Evolutionary conservation across 2,888 invertebrate species (phyloP).

Genomic region (Venustoraphidia nigricollis): DNA sequence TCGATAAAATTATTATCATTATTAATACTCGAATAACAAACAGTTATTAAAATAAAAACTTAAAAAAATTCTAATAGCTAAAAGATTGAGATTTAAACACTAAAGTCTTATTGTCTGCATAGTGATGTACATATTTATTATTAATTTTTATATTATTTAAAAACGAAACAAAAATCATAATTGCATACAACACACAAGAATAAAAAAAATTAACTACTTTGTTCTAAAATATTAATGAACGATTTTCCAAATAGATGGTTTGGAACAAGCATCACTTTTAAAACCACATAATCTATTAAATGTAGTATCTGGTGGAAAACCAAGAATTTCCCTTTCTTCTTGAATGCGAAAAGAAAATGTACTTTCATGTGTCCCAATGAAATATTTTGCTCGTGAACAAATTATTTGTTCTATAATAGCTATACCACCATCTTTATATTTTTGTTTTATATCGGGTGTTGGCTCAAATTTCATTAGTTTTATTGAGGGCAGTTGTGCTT

Average conservation of each 20-base stretch:
- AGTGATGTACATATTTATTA: too few species aligned
- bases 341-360: constrained; percentile 95
- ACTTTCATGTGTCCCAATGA: constrained; percentile 86
- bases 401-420: constrained; percentile 94
- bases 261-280: constrained; percentile 45
- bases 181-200: constrained; percentile 2
- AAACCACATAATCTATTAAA: constrained; percentile 76
- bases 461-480: constrained; percentile 29
- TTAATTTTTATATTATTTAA: too few species aligned
- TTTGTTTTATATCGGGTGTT: constrained; percentile 28
- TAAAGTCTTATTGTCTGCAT: too few species aligned
- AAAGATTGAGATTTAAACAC: too few species aligned
- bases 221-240: constrained; percentile 30
- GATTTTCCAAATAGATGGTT: constrained; percentile 64
- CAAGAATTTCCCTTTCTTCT: constrained; percentile 91
- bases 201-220: not conserved
- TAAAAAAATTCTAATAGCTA: too few species aligned
- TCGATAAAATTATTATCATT: too few species aligned
- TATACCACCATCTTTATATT: constrained; percentile 65
- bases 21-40: too few species aligned
- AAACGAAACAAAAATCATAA: not conserved
- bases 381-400: constrained; percentile 72
- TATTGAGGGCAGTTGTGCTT: constrained; percentile 25
- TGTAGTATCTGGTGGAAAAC: constrained; percentile 63
- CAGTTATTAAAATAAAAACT: too few species aligned